phyloP scores from a whole-genome alignment of 2,797 vertebrate genomes.

The Acropternis orthonyx region DNA sequence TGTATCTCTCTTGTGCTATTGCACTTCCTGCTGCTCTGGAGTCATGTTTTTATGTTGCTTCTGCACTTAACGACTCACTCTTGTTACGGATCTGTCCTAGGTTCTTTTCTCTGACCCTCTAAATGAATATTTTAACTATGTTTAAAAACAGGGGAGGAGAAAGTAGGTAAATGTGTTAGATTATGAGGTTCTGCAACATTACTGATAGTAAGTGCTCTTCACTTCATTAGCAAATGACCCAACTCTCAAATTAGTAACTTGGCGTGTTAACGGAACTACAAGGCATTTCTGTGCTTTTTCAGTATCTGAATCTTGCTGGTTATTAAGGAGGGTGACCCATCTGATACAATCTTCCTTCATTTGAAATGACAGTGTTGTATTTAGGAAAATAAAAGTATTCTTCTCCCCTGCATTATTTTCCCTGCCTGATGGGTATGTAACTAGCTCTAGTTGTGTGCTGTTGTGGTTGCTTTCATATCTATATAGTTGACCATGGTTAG shows the following conservation, averaged over 20 bases:
- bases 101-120: slow-evolving; percentile 37
- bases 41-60: not conserved
- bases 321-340: not conserved
- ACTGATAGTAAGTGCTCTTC: not conserved
- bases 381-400: not conserved
- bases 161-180: not conserved
- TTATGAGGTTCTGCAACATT: slow-evolving; percentile 19
- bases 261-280: not conserved
- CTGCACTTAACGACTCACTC: not conserved
- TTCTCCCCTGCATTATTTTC: not conserved
- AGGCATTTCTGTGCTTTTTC: not conserved
- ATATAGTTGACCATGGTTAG: not conserved
- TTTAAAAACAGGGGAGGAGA: slow-evolving; percentile 21
- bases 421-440: not conserved
- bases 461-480: not conserved
- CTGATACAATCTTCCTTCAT: not conserved
- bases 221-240: not conserved
- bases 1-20: not conserved
- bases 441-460: not conserved
- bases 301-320: not conserved
- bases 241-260: not conserved
- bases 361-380: not conserved
- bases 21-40: slow-evolving; percentile 12
- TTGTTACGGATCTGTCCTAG: slow-evolving; percentile 7
- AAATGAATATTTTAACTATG: not conserved